Evolutionary conservation across 2,113 vertebrate species (phyloP).

Genomic region (Galemys pyrenaicus): DNA sequence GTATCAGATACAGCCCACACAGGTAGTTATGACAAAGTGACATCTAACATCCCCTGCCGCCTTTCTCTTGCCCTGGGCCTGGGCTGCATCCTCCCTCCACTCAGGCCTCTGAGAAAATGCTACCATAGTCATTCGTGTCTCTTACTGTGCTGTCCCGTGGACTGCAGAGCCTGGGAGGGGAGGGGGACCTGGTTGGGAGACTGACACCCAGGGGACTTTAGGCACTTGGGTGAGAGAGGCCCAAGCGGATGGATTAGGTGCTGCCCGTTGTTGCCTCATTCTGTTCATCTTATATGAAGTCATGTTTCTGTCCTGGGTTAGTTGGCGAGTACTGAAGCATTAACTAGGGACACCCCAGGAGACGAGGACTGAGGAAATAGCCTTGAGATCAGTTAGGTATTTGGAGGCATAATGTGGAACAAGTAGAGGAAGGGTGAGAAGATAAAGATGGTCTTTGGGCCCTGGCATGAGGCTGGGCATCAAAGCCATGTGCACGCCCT

Average conservation of each 20-base stretch:
- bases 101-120: background rate
- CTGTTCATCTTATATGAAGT: background rate
- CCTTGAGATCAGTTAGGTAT: background rate
- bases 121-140: background rate
- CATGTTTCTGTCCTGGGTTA: background rate
- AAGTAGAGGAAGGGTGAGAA: background rate
- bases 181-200: background rate
- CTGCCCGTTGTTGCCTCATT: background rate
- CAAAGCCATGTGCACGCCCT: background rate
- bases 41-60: fast-evolving
- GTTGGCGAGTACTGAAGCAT: background rate
- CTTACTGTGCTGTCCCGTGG: background rate
- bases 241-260: background rate
- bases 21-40: background rate
- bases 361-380: background rate
- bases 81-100: fast-evolving
- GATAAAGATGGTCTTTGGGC: background rate
- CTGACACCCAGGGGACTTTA: background rate
- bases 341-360: background rate
- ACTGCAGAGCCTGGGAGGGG: fast-evolving
- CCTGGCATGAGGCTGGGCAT: background rate
- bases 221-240: background rate
- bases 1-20: fast-evolving
- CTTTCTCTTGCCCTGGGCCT: background rate
- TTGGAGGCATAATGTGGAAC: background rate